These are phyloP conservation scores for Heliangelus exortis DNA, from an alignment of 2,797 vertebrate genomes.

Conservation along the genomic window DNA sequence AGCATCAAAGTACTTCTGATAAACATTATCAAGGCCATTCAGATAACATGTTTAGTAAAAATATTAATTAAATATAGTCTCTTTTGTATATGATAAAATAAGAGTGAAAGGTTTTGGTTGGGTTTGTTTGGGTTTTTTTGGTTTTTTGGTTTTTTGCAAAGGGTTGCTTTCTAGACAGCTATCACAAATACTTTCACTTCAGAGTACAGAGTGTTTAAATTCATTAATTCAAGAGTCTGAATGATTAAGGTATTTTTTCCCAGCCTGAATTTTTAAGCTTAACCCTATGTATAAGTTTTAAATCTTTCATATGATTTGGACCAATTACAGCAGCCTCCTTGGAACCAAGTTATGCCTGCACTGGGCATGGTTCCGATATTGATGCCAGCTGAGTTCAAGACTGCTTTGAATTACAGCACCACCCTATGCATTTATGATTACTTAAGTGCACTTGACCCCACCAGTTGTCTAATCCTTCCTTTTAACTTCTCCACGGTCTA, in stretches of 20 bases:
- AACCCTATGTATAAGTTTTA: not conserved
- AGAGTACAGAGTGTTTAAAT: not conserved
- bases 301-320: not conserved
- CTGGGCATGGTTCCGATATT: fast-evolving
- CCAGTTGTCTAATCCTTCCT: constrained; percentile 66
- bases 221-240: not conserved
- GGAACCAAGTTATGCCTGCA: not conserved
- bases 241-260: not conserved
- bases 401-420: constrained; percentile 58
- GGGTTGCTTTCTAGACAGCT: not conserved
- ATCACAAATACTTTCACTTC: not conserved
- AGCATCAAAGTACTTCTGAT: not conserved
- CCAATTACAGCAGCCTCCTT: not conserved
- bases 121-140: too few relatives aligned
- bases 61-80: not conserved
- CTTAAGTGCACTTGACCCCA: constrained; percentile 52
- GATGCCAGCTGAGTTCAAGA: not conserved
- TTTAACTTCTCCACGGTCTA: constrained; percentile 68
- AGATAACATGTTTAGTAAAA: not conserved
- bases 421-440: constrained; percentile 39
- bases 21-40: not conserved
- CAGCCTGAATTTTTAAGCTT: not conserved
- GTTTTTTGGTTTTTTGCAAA: not conserved
- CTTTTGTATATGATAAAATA: not conserved
- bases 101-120: not conserved